Percentiles rank a stretch among this genome's conserved stretches.
phyloP scores from a whole-genome alignment of 2,888 invertebrate genomes.

The Eristalis arbustorum region DNA sequence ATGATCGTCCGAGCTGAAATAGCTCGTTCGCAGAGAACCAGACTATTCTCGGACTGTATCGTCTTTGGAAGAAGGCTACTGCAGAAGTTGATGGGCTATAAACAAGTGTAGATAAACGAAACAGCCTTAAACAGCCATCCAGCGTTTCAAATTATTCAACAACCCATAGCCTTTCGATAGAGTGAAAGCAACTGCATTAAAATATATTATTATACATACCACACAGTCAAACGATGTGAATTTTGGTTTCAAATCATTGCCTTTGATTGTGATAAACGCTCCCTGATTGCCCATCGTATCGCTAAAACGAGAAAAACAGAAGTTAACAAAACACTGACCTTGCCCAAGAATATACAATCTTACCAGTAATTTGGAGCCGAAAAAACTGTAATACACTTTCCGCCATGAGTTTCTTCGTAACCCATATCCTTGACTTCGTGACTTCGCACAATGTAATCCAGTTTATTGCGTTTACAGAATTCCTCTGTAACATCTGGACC shows the following conservation, averaged over 20 bases:
- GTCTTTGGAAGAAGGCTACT: too few relatives aligned
- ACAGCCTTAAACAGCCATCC: too few relatives aligned
- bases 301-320: conserved; percentile 82
- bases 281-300: conserved; percentile 99
- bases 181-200: neutral
- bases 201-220: conserved; percentile 84
- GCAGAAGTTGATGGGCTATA: too few relatives aligned
- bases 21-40: too few relatives aligned
- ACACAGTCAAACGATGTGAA: conserved; percentile 96
- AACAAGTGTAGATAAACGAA: too few relatives aligned
- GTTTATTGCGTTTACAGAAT: conserved; percentile 91
- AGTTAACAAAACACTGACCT: neutral
- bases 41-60: too few relatives aligned
- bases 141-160: too few relatives aligned
- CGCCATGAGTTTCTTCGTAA: conserved; percentile 96
- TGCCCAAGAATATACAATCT: neutral
- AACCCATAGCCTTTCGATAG: neutral
- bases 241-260: conserved; percentile 93
- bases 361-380: conserved; percentile 99
- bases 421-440: conserved; percentile 99
- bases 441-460: conserved; percentile 96
- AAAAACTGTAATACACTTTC: conserved; percentile 98
- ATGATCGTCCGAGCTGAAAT: too few relatives aligned
- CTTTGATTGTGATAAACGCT: conserved; percentile 97
- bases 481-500: conserved; percentile 96